Percentiles rank a stretch among this genome's conserved stretches.
phyloP scores from a whole-genome alignment of 2,113 vertebrate species.

The Lampris incognitus region DNA sequence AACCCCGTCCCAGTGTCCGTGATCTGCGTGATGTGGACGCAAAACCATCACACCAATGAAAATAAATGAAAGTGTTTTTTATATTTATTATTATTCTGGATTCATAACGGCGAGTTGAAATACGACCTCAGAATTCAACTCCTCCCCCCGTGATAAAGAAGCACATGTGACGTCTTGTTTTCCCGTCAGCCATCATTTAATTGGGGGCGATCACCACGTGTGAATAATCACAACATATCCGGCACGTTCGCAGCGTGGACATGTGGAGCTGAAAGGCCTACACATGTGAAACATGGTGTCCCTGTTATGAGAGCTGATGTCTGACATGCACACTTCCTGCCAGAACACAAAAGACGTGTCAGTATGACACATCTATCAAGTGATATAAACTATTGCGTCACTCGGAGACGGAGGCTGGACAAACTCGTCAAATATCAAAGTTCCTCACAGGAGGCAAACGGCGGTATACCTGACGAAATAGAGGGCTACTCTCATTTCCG shows the following conservation, averaged over 20 bases:
- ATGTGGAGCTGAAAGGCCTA: neutral
- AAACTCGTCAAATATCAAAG: no score
- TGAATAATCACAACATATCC: neutral
- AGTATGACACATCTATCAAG: neutral
- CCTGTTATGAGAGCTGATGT: neutral
- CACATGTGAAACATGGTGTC: neutral
- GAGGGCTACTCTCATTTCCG: no score
- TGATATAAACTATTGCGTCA: neutral
- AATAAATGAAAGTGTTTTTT: constrained; percentile 38
- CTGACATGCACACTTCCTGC: neutral
- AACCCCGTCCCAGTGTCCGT: neutral
- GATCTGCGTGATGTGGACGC: constrained; percentile 2
- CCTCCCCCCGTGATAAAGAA: constrained; percentile 29
- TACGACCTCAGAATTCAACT: neutral
- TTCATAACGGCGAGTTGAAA: constrained; percentile 44
- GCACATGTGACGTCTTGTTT: constrained; percentile 17
- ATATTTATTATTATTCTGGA: no score
- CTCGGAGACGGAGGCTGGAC: neutral
- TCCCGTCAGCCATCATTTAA: neutral
- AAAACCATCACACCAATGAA: constrained; percentile 28
- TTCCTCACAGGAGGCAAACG: no score
- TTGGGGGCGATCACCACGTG: neutral
- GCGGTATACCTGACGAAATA: no score
- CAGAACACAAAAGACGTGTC: no score
- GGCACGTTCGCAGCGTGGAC: no score